Evolutionary conservation across 2,888 invertebrate genomes (phyloP).

Genomic region (Noctua janthe): DNA sequence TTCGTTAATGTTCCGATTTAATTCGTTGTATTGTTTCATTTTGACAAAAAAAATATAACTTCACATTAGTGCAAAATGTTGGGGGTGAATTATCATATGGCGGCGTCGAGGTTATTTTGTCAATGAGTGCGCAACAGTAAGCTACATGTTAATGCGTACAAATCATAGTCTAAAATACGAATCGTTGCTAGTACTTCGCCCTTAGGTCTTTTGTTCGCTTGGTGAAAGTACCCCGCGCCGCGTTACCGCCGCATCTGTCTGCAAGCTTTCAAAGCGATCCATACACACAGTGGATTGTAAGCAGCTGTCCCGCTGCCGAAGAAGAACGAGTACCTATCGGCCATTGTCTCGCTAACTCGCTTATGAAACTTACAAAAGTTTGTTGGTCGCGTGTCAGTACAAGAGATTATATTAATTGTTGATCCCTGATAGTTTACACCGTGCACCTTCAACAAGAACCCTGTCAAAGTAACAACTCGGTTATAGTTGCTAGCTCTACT

Average conservation of each 20-base stretch:
- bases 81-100: too few relatives aligned
- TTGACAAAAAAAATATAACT: too few relatives aligned
- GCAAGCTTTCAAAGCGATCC: background rate
- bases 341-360: background rate
- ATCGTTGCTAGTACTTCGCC: too few relatives aligned
- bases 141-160: too few relatives aligned
- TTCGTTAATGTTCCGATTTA: too few relatives aligned
- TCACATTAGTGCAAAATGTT: too few relatives aligned
- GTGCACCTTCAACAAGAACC: background rate
- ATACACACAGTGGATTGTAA: background rate
- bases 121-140: too few relatives aligned
- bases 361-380: background rate
- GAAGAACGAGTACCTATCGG: background rate
- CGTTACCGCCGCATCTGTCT: background rate
- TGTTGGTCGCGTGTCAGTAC: background rate
- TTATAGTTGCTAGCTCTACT: background rate
- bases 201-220: too few relatives aligned
- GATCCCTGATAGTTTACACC: background rate
- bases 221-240: too few relatives aligned
- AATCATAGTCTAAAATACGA: too few relatives aligned
- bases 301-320: background rate
- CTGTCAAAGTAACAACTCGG: background rate
- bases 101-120: too few relatives aligned
- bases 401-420: background rate
- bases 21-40: too few relatives aligned